Evolutionary conservation across 92 coral and sea anemone species (phyloP), one percentile per base, ranked within the genome.

Genomic region (Siderastrea radians): DNA sequence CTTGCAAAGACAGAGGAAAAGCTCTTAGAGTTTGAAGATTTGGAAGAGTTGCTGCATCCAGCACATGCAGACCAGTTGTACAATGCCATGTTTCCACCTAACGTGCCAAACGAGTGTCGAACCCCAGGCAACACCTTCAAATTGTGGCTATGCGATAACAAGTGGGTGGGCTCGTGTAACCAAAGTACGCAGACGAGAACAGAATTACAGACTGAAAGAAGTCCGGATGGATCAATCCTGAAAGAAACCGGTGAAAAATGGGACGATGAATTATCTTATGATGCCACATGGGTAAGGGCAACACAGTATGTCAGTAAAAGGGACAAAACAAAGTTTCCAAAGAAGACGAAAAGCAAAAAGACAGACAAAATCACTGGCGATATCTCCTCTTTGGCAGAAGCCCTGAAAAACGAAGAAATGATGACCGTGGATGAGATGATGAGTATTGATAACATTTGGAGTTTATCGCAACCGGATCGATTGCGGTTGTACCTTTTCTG

Each of bases 401-500:
- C 86, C 68, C 88, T 93, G 14, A 51, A 67, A 54, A 69, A 59
- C 6, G 77, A 85, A 51, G 61, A 81, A 63, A 68, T 71, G 54
- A 91, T 88, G 94, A 38, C 71, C 0, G 77, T 78, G 16, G 86
- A 80, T 10, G 96, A 93, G 55, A 85, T 72, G 51, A 80, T 38
- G 53, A 26, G 9, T 2, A 58, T 79, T 62, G 10, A 52, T 49
- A 75, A 85, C 91, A 89, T 93, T 75, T 93, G 96, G 96, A 15
- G 17, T 50, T 51, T 93, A 11, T 11, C 69, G 46, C 78, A 79
- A 14, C 49, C 26, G 8, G 85, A 84, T 62, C 90, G 96, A 16
- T 55, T 89, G 65, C 88, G 91, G 45, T 72, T 93, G 64, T 93
- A 93, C 63, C 90, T 89, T 49, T 73, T 57, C 57, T 93, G 96